A percentile compares a stretch with the other conserved stretches of the same genome.
phyloP scores from a whole-genome alignment of 2,113 vertebrate species.

The Prolemur simus region DNA sequence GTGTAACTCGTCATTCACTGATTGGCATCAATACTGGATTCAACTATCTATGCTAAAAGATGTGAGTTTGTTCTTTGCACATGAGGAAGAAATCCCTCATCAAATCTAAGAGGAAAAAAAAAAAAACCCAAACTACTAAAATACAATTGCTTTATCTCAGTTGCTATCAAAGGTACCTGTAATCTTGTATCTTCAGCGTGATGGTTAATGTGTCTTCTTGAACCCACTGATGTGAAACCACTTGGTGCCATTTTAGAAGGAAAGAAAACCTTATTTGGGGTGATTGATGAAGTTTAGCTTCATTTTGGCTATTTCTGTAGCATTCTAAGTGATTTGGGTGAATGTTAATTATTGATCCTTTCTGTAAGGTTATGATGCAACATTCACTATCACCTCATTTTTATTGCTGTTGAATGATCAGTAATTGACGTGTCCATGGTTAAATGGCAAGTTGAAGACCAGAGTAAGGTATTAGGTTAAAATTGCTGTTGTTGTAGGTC shows the following conservation, averaged over 20 bases:
- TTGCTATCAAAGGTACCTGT: background rate
- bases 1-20: conserved; percentile 32
- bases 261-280: conserved; percentile 37
- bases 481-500: background rate
- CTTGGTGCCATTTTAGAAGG: conserved; percentile 55
- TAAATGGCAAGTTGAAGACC: conserved; percentile 40
- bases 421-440: background rate
- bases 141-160: conserved; percentile 43
- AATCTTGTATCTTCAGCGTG: conserved; percentile 45
- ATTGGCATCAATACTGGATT: conserved; percentile 26
- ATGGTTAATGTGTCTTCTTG: conserved; percentile 38
- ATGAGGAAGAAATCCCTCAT: conserved; percentile 59
- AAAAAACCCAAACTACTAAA: conserved; percentile 14
- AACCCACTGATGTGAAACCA: conserved; percentile 34
- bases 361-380: background rate
- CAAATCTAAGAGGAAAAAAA: conserved; percentile 50
- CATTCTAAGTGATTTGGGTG: background rate
- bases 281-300: background rate
- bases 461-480: background rate
- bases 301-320: conserved; percentile 26
- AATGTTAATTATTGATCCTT: conserved; percentile 12
- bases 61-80: conserved; percentile 45
- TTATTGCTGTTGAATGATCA: background rate
- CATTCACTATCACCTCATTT: background rate
- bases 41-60: conserved; percentile 35